These are phyloP conservation scores for Echiichthys vipera DNA, from an alignment of 2,797 vertebrate genomes.

Conservation along the genomic window DNA sequence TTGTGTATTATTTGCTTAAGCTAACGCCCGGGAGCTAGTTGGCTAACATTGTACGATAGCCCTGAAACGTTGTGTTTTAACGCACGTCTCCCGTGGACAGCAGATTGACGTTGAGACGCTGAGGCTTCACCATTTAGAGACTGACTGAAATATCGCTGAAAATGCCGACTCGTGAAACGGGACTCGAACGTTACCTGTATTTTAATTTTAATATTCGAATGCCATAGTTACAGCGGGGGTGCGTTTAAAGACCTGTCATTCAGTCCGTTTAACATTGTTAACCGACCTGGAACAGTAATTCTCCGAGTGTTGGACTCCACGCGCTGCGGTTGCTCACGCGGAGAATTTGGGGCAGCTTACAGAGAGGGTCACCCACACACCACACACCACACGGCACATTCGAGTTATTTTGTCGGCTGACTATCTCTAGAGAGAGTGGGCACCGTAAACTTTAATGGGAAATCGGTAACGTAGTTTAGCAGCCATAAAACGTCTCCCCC, in stretches of 20 bases:
- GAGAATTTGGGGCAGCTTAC: background rate
- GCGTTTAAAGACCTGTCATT: conserved; percentile 17
- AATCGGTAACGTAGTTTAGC: background rate
- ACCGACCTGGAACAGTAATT: conserved; percentile 12
- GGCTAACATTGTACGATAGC: conserved; percentile 69
- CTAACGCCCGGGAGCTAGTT: conserved; percentile 70
- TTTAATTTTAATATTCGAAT: background rate
- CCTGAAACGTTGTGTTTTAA: conserved; percentile 35
- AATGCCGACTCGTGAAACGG: background rate
- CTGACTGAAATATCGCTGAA: background rate
- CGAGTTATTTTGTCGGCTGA: background rate
- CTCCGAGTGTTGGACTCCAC: background rate
- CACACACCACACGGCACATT: too few relatives aligned
- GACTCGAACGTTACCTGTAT: conserved; percentile 6
- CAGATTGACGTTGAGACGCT: conserved; percentile 3
- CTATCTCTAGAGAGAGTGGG: conserved; percentile 4
- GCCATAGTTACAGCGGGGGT: background rate
- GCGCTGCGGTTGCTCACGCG: conserved; percentile 30
- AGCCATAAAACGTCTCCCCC: background rate
- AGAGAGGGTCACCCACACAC: background rate
- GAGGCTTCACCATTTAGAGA: conserved; percentile 3
- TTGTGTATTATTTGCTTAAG: conserved; percentile 41
- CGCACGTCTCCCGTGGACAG: conserved; percentile 28
- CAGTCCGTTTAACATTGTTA: background rate
- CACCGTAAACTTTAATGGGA: background rate